phyloP scores from a whole-genome alignment of 2,113 vertebrate species.

The Gadus chalcogrammus region DNA sequence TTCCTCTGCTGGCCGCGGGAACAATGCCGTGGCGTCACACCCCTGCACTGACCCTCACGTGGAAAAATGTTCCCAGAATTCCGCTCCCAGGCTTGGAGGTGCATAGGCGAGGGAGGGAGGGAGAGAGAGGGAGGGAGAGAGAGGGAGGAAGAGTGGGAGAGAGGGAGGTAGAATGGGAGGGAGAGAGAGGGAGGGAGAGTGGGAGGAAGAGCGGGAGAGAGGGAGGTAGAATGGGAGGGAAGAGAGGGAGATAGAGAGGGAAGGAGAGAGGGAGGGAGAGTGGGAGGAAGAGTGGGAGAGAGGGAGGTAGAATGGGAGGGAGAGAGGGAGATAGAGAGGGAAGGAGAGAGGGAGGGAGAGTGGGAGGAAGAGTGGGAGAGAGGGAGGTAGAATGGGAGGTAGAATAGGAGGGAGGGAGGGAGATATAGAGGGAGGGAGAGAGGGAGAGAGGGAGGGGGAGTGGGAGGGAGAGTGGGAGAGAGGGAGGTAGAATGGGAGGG shows the following conservation, averaged over 20 bases:
- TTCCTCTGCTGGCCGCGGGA: slow-evolving; percentile 79
- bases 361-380: too few species aligned
- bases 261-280: slow-evolving; percentile 17
- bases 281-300: background rate
- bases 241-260: slow-evolving; percentile 48
- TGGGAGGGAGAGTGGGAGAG: too few species aligned
- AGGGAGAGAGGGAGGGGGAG: too few species aligned
- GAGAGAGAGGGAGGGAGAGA: slow-evolving; percentile 34
- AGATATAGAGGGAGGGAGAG: too few species aligned
- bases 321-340: too few species aligned
- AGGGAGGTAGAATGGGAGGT: too few species aligned
- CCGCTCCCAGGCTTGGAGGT: slow-evolving; percentile 77
- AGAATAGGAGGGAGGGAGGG: too few species aligned
- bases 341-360: too few species aligned
- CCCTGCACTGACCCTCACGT: slow-evolving; percentile 79
- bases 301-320: background rate
- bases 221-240: too few species aligned
- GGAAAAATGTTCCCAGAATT: slow-evolving; percentile 82
- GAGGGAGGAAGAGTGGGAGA: slow-evolving; percentile 44
- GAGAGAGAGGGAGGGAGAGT: slow-evolving; percentile 42
- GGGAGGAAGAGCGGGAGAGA: slow-evolving; percentile 34
- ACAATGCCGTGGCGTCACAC: slow-evolving; percentile 84
- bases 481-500: too few species aligned
- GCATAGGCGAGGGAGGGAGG: slow-evolving; percentile 37
- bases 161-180: slow-evolving; percentile 49